Evolutionary conservation across 2,113 vertebrate species (phyloP).

Genomic region (Numida meleagris): DNA sequence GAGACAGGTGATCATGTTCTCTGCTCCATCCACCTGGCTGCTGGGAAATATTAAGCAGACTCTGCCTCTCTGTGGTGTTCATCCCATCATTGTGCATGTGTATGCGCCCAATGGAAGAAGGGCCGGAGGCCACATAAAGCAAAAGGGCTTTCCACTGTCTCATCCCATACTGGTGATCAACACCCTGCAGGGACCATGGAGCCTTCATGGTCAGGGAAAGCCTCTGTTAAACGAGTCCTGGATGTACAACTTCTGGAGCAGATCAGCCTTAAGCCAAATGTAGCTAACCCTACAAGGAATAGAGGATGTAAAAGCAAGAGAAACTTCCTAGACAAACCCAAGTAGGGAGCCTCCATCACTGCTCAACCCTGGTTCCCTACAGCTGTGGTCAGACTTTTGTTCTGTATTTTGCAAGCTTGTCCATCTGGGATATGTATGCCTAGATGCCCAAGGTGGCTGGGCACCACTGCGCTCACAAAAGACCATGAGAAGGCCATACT

Average conservation of each 20-base stretch:
- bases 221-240: neutral
- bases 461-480: neutral
- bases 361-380: neutral
- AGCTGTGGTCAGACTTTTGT: neutral
- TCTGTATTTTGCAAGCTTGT: neutral
- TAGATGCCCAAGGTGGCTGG: neutral
- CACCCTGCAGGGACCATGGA: neutral
- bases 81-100: no score
- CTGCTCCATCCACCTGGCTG: neutral
- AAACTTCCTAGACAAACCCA: neutral
- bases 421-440: neutral
- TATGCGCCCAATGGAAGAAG: neutral
- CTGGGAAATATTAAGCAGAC: neutral
- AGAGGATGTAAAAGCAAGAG: neutral
- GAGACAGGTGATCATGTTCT: neutral
- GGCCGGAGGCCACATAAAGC: neutral
- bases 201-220: neutral
- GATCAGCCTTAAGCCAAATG: neutral
- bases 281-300: neutral
- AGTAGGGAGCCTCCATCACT: neutral
- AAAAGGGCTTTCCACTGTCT: accelerated
- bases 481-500: neutral
- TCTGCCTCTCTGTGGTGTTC: neutral
- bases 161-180: neutral
- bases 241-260: neutral